phyloP scores from a whole-genome alignment of 2,113 vertebrate species.

The Melospiza georgiana region DNA sequence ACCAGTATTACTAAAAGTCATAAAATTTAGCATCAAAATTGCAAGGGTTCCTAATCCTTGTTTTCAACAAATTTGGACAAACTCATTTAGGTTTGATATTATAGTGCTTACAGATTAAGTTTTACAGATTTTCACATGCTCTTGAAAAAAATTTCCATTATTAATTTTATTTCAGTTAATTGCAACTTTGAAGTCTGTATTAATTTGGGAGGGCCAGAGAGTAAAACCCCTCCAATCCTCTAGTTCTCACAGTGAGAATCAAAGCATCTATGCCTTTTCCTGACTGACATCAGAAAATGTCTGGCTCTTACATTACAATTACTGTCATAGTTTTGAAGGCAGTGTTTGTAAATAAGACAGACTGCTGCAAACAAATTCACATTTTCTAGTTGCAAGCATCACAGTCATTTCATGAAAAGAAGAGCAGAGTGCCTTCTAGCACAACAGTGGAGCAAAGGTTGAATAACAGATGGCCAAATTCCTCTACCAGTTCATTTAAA shows the following conservation, averaged over 20 bases:
- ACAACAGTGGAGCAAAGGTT: background rate
- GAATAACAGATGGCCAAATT: background rate
- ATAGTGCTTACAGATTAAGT: background rate
- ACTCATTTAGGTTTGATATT: background rate
- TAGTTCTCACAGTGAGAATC: background rate
- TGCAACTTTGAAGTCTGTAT: background rate
- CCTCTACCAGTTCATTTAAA: background rate
- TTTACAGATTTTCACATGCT: background rate
- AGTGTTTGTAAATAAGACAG: background rate
- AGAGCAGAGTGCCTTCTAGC: background rate
- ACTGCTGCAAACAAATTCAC: background rate
- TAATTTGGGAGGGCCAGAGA: background rate
- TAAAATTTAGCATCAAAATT: background rate
- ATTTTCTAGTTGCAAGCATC: background rate
- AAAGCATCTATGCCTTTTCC: background rate
- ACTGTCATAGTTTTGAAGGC: background rate
- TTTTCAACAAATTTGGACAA: background rate
- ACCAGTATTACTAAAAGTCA: accelerated
- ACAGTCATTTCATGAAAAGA: background rate
- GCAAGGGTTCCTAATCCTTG: background rate
- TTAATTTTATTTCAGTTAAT: background rate
- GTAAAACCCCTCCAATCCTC: background rate
- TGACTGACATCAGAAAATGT: background rate
- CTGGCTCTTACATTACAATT: background rate
- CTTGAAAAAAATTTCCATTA: background rate